Base-by-base conservation (phyloP, 2,797 vertebrate genomes). In the Gymnopithys bicolor region DNA sequence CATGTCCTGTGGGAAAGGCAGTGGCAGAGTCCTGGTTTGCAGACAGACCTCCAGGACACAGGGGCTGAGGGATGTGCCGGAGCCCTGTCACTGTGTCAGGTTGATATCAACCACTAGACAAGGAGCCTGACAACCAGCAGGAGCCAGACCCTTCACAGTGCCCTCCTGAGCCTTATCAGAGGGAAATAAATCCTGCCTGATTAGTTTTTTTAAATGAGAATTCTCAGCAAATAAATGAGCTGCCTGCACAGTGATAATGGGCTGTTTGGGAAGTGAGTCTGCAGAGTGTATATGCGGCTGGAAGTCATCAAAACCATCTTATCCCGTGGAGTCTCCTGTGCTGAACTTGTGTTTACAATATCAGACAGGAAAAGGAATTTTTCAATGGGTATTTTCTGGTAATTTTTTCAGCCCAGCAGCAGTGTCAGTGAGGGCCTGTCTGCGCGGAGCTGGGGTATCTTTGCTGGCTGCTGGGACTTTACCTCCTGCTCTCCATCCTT, bases 221-320 rank as follows among this genome's bases (percentile, higher is more conserved):
- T 89, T 82, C 88, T 80, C 80, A 89, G 92, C 81, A 90, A 82
- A 95, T 87, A 74, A 80, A 94, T 77, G 84, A 95, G 67, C 86
- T 95, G 93, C 77, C 81, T 89, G 84, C 30, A 5, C 6, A 8
- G 74, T 90, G 83, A 90, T 93, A 95, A 88, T 86, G 32, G 59
- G 76, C 86, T 90, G 92, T 79, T 92, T 80, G 84, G 86, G 84
- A 87, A 90, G 75, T 4, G 16, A 79, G 83, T 82, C 91, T 79
- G 80, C 11, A 3, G 90, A 73, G 70, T 35, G 63, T 59, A 27
- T 33, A 24, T 2, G 2, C 14, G 82, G 90, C 96, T 95, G 94
- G 93, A 94, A 96, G 86, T 92, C 93, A 89, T 96, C 96, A 94
- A 95, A 94, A 66, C 56, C 84, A 53, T 94, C 94, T 90, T 93